Evolutionary conservation across 1,140 invertebrate genomes (phyloP).

Genomic region (Nomia melanderi): DNA sequence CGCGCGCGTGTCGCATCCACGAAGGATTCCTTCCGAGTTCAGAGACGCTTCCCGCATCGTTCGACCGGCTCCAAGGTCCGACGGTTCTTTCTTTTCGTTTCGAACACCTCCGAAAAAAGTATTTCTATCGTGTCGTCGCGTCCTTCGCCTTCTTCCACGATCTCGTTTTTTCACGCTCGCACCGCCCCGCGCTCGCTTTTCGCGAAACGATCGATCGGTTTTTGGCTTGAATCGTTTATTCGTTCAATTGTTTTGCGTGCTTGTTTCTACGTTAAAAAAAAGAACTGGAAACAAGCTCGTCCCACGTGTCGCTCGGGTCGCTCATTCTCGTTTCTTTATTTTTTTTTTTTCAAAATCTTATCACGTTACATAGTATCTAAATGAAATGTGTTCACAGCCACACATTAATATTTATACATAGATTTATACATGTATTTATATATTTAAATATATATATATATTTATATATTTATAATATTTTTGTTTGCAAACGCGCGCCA

Average conservation of each 20-base stretch:
- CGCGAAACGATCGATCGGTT: neutral
- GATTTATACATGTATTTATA: slow-evolving; percentile 66
- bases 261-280: neutral
- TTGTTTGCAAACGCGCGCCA: slow-evolving; percentile 52
- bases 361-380: slow-evolving; percentile 72
- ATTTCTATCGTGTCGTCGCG: too few relatives aligned
- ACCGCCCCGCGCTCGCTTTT: neutral
- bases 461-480: slow-evolving; percentile 55
- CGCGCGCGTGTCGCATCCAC: neutral
- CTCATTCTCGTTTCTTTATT: slow-evolving; percentile 39
- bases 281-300: slow-evolving; percentile 4
- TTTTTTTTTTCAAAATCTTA: slow-evolving; percentile 48
- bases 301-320: slow-evolving; percentile 13
- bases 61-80: neutral
- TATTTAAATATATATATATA: slow-evolving; percentile 55
- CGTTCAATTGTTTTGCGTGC: neutral
- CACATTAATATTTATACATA: slow-evolving; percentile 77
- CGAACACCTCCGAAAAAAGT: too few relatives aligned
- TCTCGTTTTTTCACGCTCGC: neutral
- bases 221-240: neutral
- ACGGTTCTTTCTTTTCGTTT: neutral
- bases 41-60: neutral
- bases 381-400: slow-evolving; percentile 81
- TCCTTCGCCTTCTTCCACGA: too few relatives aligned
- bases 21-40: neutral